Evolutionary conservation across 1,140 invertebrate species (phyloP).

Genomic region (Streblospio benedicti): DNA sequence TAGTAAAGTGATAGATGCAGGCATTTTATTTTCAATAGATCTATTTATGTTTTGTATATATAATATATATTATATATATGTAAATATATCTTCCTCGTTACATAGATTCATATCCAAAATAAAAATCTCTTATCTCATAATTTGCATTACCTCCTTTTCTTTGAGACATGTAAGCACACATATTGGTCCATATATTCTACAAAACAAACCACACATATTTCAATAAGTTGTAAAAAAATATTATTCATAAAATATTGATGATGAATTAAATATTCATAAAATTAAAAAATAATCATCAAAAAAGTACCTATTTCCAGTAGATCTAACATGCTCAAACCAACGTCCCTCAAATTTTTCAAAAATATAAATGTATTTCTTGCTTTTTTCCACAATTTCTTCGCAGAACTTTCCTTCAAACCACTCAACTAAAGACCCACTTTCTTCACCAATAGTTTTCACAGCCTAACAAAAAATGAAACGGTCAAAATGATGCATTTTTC

Average conservation of each 20-base stretch:
- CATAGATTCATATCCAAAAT: no score
- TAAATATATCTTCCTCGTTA: no score
- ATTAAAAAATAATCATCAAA: neutral
- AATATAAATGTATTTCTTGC: conserved; percentile 63
- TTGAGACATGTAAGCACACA: conserved; percentile 68
- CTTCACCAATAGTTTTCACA: no score
- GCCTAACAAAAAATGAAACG: no score
- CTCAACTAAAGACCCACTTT: conserved; percentile 1
- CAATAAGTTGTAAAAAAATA: neutral
- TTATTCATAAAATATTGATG: neutral
- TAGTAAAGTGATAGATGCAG: no score
- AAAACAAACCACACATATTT: conserved; percentile 23
- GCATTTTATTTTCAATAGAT: no score
- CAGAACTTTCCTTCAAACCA: conserved; percentile 52
- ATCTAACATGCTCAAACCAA: conserved; percentile 56
- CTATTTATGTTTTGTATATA: no score
- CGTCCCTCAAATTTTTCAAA: conserved; percentile 63
- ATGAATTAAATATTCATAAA: neutral
- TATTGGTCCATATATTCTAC: conserved; percentile 66
- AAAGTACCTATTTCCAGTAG: conserved; percentile 29
- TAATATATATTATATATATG: no score
- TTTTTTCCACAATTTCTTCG: conserved; percentile 50
- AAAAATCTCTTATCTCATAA: no score
- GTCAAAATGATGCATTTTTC: no score
- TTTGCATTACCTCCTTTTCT: conserved; percentile 51